Percentiles rank a stretch among this genome's conserved stretches.
These are phyloP conservation scores for Notamacropus eugenii DNA, from an alignment of 2,797 vertebrate species.

Conservation along the genomic window DNA sequence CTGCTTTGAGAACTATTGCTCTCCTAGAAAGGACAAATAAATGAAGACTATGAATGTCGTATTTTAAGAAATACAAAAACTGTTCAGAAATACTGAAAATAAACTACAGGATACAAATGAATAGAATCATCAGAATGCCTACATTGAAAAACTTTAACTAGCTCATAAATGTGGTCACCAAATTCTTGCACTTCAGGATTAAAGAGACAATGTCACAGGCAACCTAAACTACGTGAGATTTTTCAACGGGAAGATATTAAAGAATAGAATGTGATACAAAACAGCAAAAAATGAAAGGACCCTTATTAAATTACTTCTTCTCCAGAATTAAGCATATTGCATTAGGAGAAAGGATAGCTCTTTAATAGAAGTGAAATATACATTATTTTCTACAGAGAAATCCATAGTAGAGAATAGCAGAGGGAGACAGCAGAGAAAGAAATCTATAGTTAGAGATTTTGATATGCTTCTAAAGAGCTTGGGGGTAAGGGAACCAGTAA, in stretches of 20 bases:
- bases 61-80: background rate
- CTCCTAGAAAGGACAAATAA: background rate
- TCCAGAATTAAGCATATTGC: background rate
- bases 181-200: background rate
- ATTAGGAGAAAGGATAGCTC: background rate
- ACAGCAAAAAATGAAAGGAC: background rate
- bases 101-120: background rate
- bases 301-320: background rate
- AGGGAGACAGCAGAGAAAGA: no score
- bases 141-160: background rate
- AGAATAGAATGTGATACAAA: background rate
- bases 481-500: background rate
- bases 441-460: background rate
- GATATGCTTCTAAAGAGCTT: background rate
- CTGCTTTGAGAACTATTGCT: background rate
- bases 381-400: background rate
- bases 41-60: background rate
- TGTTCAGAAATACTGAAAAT: background rate
- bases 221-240: background rate
- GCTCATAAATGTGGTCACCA: background rate
- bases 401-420: no score
- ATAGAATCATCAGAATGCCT: background rate
- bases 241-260: background rate
- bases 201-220: background rate
- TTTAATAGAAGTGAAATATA: background rate